Evolutionary conservation across 2,888 invertebrate genomes (phyloP).

Genomic region (Andrena hattorfiana): DNA sequence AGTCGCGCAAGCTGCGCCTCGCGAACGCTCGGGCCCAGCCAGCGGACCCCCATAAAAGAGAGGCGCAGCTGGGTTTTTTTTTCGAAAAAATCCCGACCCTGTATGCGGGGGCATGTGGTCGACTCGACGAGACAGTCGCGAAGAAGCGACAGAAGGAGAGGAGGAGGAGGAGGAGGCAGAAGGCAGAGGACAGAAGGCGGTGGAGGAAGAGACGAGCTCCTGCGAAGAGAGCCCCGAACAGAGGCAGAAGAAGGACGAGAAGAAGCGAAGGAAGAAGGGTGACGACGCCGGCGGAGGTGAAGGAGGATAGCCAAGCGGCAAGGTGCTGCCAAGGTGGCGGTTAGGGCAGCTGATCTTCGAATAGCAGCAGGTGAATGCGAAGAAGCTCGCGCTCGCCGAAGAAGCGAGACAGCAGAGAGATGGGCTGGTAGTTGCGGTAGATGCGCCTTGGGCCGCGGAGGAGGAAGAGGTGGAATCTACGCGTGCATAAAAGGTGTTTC

Average conservation of each 20-base stretch:
- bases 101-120: conserved; percentile 63
- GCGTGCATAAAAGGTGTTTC: conserved; percentile 82
- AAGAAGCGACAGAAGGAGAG: conserved; percentile 10
- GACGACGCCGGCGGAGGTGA: conserved; percentile 69
- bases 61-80: conserved; percentile 72
- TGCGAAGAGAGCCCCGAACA: conserved; percentile 55
- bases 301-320: conserved; percentile 78
- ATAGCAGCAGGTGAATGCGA: conserved; percentile 84
- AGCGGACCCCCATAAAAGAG: conserved; percentile 73
- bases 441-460: conserved; percentile 60
- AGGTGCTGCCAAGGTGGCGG: conserved; percentile 84
- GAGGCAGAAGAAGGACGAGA: conserved; percentile 57
- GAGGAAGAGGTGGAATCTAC: conserved; percentile 76
- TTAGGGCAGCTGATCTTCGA: conserved; percentile 84
- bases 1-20: conserved; percentile 63
- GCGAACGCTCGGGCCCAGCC: conserved; percentile 38
- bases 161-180: conserved; percentile 36
- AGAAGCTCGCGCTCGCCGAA: conserved; percentile 68
- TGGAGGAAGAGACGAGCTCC: conserved; percentile 44
- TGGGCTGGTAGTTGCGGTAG: conserved; percentile 64
- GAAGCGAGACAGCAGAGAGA: conserved; percentile 53
- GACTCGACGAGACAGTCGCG: conserved; percentile 56
- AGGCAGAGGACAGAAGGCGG: conserved; percentile 7
- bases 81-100: conserved; percentile 67
- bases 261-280: conserved; percentile 45